Evolutionary conservation across 2,888 invertebrate genomes (phyloP), one percentile per base, ranked within the genome.

Genomic region (Drepana falcataria): DNA sequence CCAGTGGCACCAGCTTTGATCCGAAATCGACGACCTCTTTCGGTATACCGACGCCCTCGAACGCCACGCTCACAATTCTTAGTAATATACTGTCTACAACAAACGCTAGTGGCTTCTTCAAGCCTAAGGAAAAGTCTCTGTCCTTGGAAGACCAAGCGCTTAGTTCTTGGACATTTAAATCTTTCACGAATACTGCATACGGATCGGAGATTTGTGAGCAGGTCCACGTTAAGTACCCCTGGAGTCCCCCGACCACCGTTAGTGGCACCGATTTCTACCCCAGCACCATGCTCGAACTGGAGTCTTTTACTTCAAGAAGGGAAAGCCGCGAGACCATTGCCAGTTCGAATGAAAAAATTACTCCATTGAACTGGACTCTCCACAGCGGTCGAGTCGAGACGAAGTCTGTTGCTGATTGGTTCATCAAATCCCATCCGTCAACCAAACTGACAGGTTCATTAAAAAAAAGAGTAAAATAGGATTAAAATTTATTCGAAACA

Each of bases 161-260:
- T 0, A 75, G 75, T 35, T 75, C 79, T 0, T 85, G 83, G 84
- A 73, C 78, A 0, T 2, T 81, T 7, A 76, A 81, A 41, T 63
- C 75, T 0, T 79, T 68, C 4, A 80, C 21, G 21, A 21, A 78
- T 48, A 54, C 61, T 0, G 72, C 68, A 0, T 7, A 53, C 2
- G 2, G 54, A 0, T 59, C 62, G 0, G 41, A 53, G 1, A 5
- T 58, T 1, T 9, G 44, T 9, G 9, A 9, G 3, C 9, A 9
- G 44, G 4, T 75, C 0, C 68, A 55, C 40, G 70, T 69, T 0
- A 69, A 61, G 4, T 77, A 73, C 47, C 79, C 79, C 0, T 80
- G 80, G 79, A 81, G 79, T 52, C 76, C 74, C 0, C 56, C 54
- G 4, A 71, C 75, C 0, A 57, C 53, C 2, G 7, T 55, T 3